Conservation (phyloP, 1,140 invertebrate genomes). For the Adelges cooleyi region DNA sequence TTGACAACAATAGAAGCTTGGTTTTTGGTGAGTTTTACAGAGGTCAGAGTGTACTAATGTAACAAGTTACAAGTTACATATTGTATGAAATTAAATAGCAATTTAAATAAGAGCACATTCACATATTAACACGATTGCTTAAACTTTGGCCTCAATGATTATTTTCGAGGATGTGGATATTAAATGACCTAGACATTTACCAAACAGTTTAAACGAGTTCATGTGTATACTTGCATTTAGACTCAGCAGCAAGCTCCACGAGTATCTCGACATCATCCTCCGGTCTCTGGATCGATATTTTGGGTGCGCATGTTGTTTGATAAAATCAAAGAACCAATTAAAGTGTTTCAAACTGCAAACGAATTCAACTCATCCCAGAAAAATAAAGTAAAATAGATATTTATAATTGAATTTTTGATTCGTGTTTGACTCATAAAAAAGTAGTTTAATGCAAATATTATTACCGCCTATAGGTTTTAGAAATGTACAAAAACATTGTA, state of each 20-base stretch:
- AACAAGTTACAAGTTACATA: too few species aligned
- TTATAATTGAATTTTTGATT: too few species aligned
- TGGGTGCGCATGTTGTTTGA: slow-evolving; percentile 69
- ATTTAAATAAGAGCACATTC: too few species aligned
- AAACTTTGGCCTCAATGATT: too few species aligned
- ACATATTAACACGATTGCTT: too few species aligned
- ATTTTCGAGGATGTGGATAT: too few species aligned
- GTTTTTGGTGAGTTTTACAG: neutral
- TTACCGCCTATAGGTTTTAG: neutral
- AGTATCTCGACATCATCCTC: slow-evolving; percentile 60
- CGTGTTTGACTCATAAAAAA: too few species aligned
- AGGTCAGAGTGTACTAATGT: neutral
- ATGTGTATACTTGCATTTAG: too few species aligned
- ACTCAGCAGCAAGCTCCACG: slow-evolving; percentile 58
- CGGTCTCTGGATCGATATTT: slow-evolving; percentile 64
- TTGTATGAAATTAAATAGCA: too few species aligned
- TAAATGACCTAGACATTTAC: too few species aligned
- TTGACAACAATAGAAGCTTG: slow-evolving; percentile 4
- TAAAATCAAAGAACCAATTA: slow-evolving; percentile 60
- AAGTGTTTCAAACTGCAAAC: slow-evolving; percentile 60
- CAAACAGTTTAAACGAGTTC: too few species aligned
- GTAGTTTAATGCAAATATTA: neutral
- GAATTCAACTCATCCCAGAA: slow-evolving; percentile 44
- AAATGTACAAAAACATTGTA: slow-evolving; percentile 3
- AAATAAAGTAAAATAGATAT: slow-evolving; percentile 3